These are phyloP conservation scores for Crematogaster levior DNA, from an alignment of 2,888 invertebrate genomes.

Conservation along the genomic window DNA sequence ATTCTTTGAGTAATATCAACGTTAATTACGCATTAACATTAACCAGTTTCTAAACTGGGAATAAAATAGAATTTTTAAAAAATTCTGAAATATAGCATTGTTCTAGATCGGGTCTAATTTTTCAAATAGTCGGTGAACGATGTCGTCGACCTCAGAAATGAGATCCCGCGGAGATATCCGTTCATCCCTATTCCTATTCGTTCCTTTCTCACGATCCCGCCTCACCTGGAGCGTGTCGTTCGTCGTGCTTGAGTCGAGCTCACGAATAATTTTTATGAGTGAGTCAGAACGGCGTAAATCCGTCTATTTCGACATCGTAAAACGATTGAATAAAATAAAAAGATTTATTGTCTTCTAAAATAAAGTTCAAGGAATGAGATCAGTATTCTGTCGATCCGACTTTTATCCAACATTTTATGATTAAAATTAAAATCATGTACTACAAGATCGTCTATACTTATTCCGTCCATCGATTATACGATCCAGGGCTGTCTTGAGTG, in stretches of 20 bases:
- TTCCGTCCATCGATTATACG: neutral
- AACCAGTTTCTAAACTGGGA: neutral
- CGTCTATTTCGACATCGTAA: slow-evolving; percentile 8
- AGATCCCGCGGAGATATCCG: slow-evolving; percentile 66
- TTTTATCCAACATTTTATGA: neutral
- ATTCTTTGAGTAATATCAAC: neutral
- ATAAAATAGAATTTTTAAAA: neutral
- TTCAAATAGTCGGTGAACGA: slow-evolving; percentile 46
- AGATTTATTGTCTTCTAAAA: neutral
- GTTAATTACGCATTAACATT: neutral
- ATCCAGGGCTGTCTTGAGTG: no score
- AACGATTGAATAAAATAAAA: neutral
- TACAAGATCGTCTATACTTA: neutral
- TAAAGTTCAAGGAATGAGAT: neutral
- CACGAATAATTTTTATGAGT: slow-evolving; percentile 56
- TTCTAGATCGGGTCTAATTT: slow-evolving; percentile 59
- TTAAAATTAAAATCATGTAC: neutral
- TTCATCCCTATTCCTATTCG: slow-evolving; percentile 62
- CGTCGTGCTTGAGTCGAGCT: slow-evolving; percentile 64
- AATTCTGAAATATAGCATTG: slow-evolving; percentile 53
- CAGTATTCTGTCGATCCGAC: neutral
- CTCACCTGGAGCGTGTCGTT: slow-evolving; percentile 72
- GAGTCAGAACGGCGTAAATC: slow-evolving; percentile 41
- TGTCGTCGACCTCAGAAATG: slow-evolving; percentile 71
- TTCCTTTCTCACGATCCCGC: slow-evolving; percentile 73